Percentiles rank a stretch among this genome's conserved stretches.
These are phyloP conservation scores for Camponotus floridanus DNA, from an alignment of 1,140 invertebrate species.

Conservation along the genomic window DNA sequence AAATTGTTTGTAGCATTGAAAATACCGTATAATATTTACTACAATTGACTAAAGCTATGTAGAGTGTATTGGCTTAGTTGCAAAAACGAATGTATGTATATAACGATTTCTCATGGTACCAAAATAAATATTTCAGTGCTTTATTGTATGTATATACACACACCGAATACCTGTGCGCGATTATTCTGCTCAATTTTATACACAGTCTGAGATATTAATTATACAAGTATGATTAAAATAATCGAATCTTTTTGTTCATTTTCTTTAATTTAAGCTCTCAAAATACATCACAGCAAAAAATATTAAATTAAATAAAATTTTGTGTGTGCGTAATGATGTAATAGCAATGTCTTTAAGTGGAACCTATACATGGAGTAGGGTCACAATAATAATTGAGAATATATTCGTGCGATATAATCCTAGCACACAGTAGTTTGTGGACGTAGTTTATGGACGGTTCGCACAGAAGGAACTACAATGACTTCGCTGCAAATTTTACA, in stretches of 20 bases:
- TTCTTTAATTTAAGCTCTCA: too few relatives aligned
- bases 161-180: not conserved
- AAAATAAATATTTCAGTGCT: constrained; percentile 73
- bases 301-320: not conserved
- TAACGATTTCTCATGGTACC: constrained; percentile 18
- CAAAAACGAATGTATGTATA: constrained; percentile 68
- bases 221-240: not conserved
- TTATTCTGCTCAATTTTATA: not conserved
- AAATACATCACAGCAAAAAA: not conserved
- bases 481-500: constrained; percentile 53
- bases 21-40: constrained; percentile 14
- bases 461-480: constrained; percentile 54
- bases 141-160: constrained; percentile 24
- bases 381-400: constrained; percentile 53
- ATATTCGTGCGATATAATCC: constrained; percentile 50
- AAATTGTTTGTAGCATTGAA: constrained; percentile 17
- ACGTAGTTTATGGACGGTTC: constrained; percentile 36
- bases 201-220: not conserved
- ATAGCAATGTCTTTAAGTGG: constrained; percentile 29
- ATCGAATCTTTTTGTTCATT: not conserved
- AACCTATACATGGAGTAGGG: constrained; percentile 42
- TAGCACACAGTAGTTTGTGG: constrained; percentile 43
- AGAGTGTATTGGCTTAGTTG: constrained; percentile 71
- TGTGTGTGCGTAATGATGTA: not conserved
- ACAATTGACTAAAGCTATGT: not conserved